Percentiles rank a stretch among this genome's conserved stretches.
These are phyloP conservation scores for Ophion obscuratus DNA, from an alignment of 2,888 invertebrate genomes.

Conservation along the genomic window DNA sequence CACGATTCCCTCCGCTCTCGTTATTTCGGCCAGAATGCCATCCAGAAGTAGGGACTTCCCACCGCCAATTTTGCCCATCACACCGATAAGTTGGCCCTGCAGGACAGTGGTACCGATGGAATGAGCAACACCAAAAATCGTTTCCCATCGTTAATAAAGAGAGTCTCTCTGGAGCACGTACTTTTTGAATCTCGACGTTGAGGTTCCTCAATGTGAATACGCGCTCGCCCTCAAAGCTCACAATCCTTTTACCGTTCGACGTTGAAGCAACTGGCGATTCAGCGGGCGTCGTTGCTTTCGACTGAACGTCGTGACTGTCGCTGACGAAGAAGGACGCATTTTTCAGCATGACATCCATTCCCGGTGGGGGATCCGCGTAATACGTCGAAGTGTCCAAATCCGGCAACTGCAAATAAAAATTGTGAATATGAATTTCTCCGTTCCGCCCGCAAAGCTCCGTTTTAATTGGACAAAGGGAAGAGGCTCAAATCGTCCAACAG, in stretches of 20 bases:
- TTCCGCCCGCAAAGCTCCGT: neutral
- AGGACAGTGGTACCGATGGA: conserved; percentile 30
- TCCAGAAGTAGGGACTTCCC: conserved; percentile 95
- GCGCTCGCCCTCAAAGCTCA: conserved; percentile 75
- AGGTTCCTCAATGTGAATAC: conserved; percentile 82
- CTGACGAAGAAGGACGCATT: conserved; percentile 74
- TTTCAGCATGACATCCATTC: conserved; percentile 76
- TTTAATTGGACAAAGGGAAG: neutral
- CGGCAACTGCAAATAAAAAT: conserved; percentile 84
- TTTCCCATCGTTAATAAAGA: conserved; percentile 65
- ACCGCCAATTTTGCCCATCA: conserved; percentile 95
- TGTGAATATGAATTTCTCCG: neutral
- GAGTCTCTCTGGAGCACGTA: conserved; percentile 73
- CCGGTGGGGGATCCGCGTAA: conserved; percentile 84
- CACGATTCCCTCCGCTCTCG: conserved; percentile 88
- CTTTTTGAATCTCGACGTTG: conserved; percentile 83
- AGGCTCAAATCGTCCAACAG: neutral
- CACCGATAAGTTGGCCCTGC: conserved; percentile 92
- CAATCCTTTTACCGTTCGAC: conserved; percentile 68
- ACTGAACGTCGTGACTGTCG: conserved; percentile 46
- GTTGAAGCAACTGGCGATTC: conserved; percentile 67
- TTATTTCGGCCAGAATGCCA: conserved; percentile 94
- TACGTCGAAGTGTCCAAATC: conserved; percentile 88
- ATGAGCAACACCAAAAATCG: neutral
- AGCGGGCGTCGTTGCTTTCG: conserved; percentile 45